Percentiles rank a stretch among this genome's conserved stretches.
Evolutionary conservation across 1,140 invertebrate genomes (phyloP).

Genomic region (Portunus trituberculatus): DNA sequence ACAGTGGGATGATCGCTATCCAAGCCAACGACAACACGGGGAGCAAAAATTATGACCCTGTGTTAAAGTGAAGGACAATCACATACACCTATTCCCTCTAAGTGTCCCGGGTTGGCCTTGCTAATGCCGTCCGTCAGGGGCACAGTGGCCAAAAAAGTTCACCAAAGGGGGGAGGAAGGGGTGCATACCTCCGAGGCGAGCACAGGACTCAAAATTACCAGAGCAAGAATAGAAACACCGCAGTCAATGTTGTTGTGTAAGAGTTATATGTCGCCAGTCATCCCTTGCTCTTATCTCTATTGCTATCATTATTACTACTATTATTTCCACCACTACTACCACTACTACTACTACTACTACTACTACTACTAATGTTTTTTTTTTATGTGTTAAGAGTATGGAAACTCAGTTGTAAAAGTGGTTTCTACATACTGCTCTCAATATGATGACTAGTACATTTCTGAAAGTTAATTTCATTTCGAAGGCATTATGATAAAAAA

Average conservation of each 20-base stretch:
- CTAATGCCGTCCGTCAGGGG: too few relatives aligned
- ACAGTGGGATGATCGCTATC: neutral
- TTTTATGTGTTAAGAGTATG: too few relatives aligned
- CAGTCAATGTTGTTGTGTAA: neutral
- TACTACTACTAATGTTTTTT: neutral
- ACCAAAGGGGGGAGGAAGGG: neutral
- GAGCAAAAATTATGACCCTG: neutral
- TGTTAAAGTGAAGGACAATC: neutral
- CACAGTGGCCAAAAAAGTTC: neutral
- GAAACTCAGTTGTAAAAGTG: too few relatives aligned
- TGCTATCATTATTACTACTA: slow-evolving; percentile 35
- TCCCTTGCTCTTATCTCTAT: neutral
- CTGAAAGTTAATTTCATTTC: too few relatives aligned
- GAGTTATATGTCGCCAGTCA: neutral
- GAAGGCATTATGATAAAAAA: too few relatives aligned
- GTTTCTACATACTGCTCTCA: too few relatives aligned
- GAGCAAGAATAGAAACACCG: neutral
- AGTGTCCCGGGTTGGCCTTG: neutral
- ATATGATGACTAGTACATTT: too few relatives aligned
- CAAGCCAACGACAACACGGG: neutral
- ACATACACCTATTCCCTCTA: neutral
- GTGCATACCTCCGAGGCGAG: neutral
- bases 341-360: slow-evolving; percentile 43
- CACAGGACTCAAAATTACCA: neutral
- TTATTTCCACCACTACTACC: slow-evolving; percentile 30